Percentiles rank a stretch among this genome's conserved stretches.
Conservation (phyloP, 1,140 invertebrate genomes). For the Heliconius congener region DNA sequence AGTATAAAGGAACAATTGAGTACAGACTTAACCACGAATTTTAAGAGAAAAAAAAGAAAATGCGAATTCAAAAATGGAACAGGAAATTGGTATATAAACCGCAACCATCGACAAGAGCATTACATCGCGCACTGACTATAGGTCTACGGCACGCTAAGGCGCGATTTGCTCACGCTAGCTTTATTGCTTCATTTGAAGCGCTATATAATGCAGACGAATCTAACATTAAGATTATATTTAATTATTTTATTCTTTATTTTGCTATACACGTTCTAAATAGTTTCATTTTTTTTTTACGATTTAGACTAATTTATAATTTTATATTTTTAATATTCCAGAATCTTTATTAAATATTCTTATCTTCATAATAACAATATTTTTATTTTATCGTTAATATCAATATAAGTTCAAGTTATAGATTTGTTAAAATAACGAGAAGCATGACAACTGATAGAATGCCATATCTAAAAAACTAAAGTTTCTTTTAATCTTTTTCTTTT, state of each 20-base stretch:
- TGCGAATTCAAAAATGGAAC: slow-evolving; percentile 27
- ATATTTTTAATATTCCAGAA: too few relatives aligned
- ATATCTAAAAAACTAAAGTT: too few relatives aligned
- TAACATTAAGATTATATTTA: background rate
- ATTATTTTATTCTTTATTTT: background rate
- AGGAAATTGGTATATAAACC: slow-evolving; percentile 25
- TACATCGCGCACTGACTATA: slow-evolving; percentile 19
- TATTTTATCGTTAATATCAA: too few relatives aligned
- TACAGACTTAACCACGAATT: background rate
- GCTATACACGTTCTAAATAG: background rate
- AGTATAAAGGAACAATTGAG: background rate
- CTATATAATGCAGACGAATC: background rate
- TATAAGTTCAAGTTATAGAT: too few relatives aligned
- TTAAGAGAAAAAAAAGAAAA: slow-evolving; percentile 7
- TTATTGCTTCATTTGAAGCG: slow-evolving; percentile 22
- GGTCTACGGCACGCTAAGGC: slow-evolving; percentile 6
- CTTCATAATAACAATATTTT: too few relatives aligned
- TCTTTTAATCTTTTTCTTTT: too few relatives aligned
- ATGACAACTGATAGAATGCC: too few relatives aligned
- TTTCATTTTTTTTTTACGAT: background rate
- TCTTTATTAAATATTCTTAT: too few relatives aligned
- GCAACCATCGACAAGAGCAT: slow-evolving; percentile 24
- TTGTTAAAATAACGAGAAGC: too few relatives aligned
- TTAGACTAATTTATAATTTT: too few relatives aligned
- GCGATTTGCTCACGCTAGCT: slow-evolving; percentile 21